A percentile compares a stretch with the other conserved stretches of the same genome.
Conservation (phyloP, 1,140 invertebrate genomes). For the Elysia chlorotica region DNA sequence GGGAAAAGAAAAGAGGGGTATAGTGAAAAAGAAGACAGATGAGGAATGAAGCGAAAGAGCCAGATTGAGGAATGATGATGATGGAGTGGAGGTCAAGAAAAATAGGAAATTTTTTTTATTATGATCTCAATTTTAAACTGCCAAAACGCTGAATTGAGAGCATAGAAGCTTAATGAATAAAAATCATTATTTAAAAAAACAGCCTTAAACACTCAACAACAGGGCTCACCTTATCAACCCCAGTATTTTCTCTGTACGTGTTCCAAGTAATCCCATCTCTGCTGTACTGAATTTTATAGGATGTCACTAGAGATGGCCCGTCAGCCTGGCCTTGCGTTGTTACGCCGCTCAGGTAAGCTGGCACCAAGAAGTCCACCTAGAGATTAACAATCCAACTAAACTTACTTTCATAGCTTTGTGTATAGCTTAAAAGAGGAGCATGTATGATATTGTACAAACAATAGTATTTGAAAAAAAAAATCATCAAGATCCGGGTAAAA, state of each 20-base stretch:
- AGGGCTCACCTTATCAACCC: conserved; percentile 65
- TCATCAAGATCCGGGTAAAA: too few species aligned
- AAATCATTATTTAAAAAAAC: not conserved
- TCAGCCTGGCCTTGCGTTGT: conserved; percentile 67
- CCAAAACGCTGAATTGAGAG: not conserved
- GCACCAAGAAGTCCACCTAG: conserved; percentile 77
- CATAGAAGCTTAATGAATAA: not conserved
- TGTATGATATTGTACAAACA: too few species aligned
- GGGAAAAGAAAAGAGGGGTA: too few species aligned
- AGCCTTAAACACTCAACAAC: too few species aligned
- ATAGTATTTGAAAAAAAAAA: too few species aligned
- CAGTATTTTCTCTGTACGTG: conserved; percentile 68
- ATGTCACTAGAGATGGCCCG: conserved; percentile 70
- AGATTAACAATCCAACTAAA: too few species aligned
- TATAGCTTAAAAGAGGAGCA: too few species aligned
- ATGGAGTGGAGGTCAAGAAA: not conserved
- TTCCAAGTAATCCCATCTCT: conserved; percentile 74
- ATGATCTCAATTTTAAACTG: not conserved
- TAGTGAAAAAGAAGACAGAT: too few species aligned
- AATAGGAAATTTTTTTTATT: not conserved
- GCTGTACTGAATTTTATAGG: conserved; percentile 76
- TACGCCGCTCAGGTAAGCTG: conserved; percentile 77
- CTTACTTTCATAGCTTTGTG: too few species aligned
- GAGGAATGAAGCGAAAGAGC: too few species aligned
- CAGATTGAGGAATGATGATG: too few species aligned